Percentiles rank a stretch among this genome's conserved stretches.
Evolutionary conservation across 1,140 invertebrate genomes (phyloP).

Genomic region (Lasaia peninsularis): DNA sequence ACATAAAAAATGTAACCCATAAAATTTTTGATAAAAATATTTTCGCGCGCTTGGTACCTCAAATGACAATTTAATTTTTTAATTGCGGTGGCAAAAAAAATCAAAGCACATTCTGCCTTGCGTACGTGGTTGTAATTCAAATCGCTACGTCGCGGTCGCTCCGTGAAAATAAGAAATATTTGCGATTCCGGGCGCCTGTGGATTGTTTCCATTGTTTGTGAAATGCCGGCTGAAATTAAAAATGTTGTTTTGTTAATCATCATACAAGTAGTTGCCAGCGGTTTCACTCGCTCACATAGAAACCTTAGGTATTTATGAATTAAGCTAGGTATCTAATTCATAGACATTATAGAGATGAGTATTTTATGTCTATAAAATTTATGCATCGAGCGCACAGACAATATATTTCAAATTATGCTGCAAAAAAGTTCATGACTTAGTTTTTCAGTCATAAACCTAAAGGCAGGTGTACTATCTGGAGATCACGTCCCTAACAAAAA

Average conservation of each 20-base stretch:
- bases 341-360: too few relatives aligned
- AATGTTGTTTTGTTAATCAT: neutral
- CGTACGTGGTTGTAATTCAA: conserved; percentile 7
- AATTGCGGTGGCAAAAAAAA: conserved; percentile 6
- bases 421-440: too few relatives aligned
- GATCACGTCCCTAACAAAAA: too few relatives aligned
- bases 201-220: neutral
- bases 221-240: neutral
- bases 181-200: neutral
- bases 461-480: too few relatives aligned
- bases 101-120: conserved; percentile 7
- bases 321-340: too few relatives aligned
- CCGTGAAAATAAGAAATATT: conserved; percentile 5
- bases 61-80: conserved; percentile 7
- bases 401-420: too few relatives aligned
- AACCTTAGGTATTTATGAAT: too few relatives aligned
- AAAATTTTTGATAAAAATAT: neutral
- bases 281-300: too few relatives aligned
- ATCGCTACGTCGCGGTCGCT: neutral
- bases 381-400: too few relatives aligned
- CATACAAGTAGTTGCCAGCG: too few relatives aligned
- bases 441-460: too few relatives aligned
- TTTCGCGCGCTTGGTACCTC: neutral
- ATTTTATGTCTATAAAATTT: too few relatives aligned
- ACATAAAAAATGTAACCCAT: conserved; percentile 3